Conservation (phyloP, 2,797 vertebrate genomes). For the Rhincodon typus region DNA sequence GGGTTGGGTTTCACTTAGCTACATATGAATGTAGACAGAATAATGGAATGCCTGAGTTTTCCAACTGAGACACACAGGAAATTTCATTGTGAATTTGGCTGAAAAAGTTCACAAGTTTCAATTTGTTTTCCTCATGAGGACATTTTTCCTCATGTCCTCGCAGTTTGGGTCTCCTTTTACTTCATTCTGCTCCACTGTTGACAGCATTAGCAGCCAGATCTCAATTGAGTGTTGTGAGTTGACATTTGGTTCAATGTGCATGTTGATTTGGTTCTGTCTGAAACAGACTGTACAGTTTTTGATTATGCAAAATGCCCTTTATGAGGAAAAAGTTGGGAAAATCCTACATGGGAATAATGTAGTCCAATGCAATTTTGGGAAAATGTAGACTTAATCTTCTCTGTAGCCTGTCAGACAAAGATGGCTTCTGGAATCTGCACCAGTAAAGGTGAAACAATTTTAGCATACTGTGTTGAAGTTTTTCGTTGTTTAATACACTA, state of each 20-base stretch:
- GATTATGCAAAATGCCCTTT: background rate
- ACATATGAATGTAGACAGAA: background rate
- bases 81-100: background rate
- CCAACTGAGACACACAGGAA: background rate
- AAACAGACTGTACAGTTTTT: background rate
- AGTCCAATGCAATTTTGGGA: background rate
- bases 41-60: background rate
- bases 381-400: background rate
- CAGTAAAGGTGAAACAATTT: background rate
- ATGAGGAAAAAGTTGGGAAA: background rate
- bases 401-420: background rate
- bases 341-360: background rate
- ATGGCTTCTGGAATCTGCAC: background rate
- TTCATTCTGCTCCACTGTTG: too few relatives aligned
- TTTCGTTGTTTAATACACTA: background rate
- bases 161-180: too few relatives aligned
- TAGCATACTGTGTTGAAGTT: background rate
- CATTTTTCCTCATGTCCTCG: background rate
- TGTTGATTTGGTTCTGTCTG: background rate
- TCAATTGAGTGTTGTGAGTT: background rate
- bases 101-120: too few relatives aligned
- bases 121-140: background rate
- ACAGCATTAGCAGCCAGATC: background rate
- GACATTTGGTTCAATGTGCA: background rate
- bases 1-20: background rate